Evolutionary conservation across 2,888 invertebrate genomes (phyloP), one percentile per base, ranked within the genome.

Genomic region (Eledona agricola): DNA sequence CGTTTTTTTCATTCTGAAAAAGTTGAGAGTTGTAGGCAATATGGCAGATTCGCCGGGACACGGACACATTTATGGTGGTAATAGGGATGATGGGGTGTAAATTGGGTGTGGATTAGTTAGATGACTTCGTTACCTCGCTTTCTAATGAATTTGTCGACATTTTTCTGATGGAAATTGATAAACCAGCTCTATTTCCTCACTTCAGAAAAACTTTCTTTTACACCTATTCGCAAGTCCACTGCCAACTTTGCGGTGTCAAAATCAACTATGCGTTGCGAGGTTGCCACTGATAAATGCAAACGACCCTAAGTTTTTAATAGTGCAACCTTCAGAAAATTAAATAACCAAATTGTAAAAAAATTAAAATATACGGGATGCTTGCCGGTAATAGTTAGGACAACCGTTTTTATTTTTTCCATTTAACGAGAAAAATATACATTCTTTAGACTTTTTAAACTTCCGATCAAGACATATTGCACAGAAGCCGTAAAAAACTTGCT

Each of bases 1-100:
- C 74, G 51, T 65, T 71, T 62, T 71, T 72, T 43, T 74, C 74
- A 55, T 71, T 72, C 71, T 73, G 55, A 29, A 68, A 66, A 38
- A 40, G 12, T 31, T 23, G 6, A 9, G 5, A 1, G 9, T 25
- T 11, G 23, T 31, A 46, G 10, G 35, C 64, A 66, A 66, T 64
- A 65, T 65, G 65, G 65, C 64, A 61, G 59, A 40, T 38, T 37
- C 35, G 35, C 34, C 52, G 25, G 40, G 46, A 37, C 11, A 16
- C 22, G 12, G 12, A 19, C 16, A 29, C 13, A 26, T 35, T 17
- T 25, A 10, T n/a, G 16, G 23, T 29, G 29, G 13, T 17, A 11
- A 22, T 11, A 16, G 7, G 9, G 2, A 25, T 7, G 23, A 13
- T 2, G 15, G 34, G 11, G 9, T 4, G 25, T n/a, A 46, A 34